Evolutionary conservation across 64 coral and sea anemone species (phyloP).

Genomic region (Cladopsammia gracilis): DNA sequence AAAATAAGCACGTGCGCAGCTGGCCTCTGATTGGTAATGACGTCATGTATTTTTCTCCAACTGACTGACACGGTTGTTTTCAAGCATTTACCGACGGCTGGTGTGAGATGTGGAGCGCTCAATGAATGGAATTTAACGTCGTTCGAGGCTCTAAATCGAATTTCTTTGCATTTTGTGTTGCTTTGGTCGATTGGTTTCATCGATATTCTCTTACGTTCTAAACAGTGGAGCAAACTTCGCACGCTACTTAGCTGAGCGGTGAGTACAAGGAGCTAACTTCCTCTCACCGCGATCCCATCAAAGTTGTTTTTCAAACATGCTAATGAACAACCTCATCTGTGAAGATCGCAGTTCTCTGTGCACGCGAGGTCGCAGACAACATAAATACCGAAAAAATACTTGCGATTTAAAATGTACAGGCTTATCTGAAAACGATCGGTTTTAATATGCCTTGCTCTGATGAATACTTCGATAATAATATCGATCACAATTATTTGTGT

Average conservation of each 20-base stretch:
- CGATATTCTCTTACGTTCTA: neutral
- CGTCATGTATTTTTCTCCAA: constrained; percentile 55
- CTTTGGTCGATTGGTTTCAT: neutral
- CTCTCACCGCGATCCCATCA: neutral
- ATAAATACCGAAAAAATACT: neutral
- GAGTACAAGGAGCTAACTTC: neutral
- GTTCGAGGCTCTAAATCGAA: neutral
- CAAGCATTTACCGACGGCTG: constrained; percentile 31
- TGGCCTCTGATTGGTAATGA: constrained; percentile 46
- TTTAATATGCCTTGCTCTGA: neutral
- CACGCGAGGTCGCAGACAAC: neutral
- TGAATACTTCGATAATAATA: constrained; percentile 24
- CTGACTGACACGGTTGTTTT: constrained; percentile 36
- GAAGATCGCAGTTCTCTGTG: neutral
- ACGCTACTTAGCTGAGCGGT: neutral
- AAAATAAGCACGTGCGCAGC: constrained; percentile 10
- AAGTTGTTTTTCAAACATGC: constrained; percentile 66
- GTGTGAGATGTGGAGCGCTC: neutral
- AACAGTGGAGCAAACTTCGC: neutral
- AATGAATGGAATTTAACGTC: constrained; percentile 48
- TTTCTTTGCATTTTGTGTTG: neutral
- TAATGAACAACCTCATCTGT: constrained; percentile 24
- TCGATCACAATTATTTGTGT: constrained; percentile 1
- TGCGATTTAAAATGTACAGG: neutral
- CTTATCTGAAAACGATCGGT: neutral